Evolutionary conservation across 2,888 invertebrate species (phyloP), one percentile per base, ranked within the genome.

Genomic region (Melinaea marsaeus): DNA sequence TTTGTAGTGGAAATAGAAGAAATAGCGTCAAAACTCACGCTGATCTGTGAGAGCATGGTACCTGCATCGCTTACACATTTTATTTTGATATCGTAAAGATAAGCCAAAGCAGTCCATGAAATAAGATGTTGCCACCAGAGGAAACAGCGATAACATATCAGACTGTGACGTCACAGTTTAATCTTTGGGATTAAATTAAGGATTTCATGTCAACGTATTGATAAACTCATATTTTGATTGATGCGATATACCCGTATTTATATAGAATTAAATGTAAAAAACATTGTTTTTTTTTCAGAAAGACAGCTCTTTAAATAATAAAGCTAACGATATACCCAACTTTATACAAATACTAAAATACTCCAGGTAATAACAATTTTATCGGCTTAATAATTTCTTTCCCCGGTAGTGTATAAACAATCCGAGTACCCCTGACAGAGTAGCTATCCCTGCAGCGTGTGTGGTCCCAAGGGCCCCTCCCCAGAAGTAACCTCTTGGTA

Each of bases 401-500:
- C 77, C 85, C 58, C 85, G 80, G 60, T 81, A 88, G 73, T 89
- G 89, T 70, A 86, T 75, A 0, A 85, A 74, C 0, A 90, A 72
- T 0, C 83, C 86, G 3, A 89, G 61, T 0, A 82, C 73, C 2
- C 85, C 90, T 0, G 89, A 81, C 0, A 75, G 71, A 0, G 85
- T 84, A 11, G 88, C 90, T 2, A 83, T 70, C 0, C 73, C 81
- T 33, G 86, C 80, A 0, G 81, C 81, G 4, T 79, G 79, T 34
- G 75, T 72, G 0, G 79, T 74, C 13, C 69, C 72, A 32, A 97
- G 83, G 74, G 92, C 92, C 0, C 94, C 93, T 32, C 96, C 95
- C 97, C 97, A 97, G 57, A 97, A 85, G 81, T 94, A 93, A 55
- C 96, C 96, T 13, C 86, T 83, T 0, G 97, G 97, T 67, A 97